Evolutionary conservation across 2,888 invertebrate species (phyloP), one percentile per base, ranked within the genome.

Genomic region (Girardia tigrina): DNA sequence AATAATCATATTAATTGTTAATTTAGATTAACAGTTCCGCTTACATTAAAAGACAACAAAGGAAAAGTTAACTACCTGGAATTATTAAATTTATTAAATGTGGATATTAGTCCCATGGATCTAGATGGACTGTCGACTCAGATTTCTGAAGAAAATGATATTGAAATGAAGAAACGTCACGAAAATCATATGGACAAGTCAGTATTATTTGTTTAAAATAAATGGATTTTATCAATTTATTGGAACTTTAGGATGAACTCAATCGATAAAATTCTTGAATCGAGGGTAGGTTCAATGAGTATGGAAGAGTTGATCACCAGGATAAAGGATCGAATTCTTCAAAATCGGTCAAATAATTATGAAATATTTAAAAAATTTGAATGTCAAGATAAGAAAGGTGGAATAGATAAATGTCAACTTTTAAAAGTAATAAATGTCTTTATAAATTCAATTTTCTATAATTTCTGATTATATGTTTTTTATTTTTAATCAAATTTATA

Each of bases 31-130:
- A 8, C 70, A 20, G 29, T 20, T 26, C 73, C 29, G 36, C 73
- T 73, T 27, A 12, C 20, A 12, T 14, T 73, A 6, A 27, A 26
- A 20, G 73, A 73, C n/a, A 76, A 77, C 0, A 80, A 80, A 20
- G 81, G 80, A n/a, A 79, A 79, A 42, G 80, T 83, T 27, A 82
- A 81, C 77, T 83, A 82, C 77, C 78, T 81, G 71, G 82, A 82
- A 77, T 82, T 83, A 75, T 77, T 83, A 27, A 79, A 79, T 74
- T 80, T 78, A 69, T 78, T 83, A 29, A 81, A 81, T 12, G 81
- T 83, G 0, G 81, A 81, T 72, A 81, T 82, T 0, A 75, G 78
- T 29, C 83, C 83, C 0, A 81, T 81, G 12, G 83, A 83, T 77
- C 72, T 81, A 14, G 75, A 79, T 6, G 83, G 83, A 0, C 79